A percentile compares a stretch with the other conserved stretches of the same genome.
Evolutionary conservation across 1,140 invertebrate genomes (phyloP).

Genomic region (Spodoptera frugiperda): DNA sequence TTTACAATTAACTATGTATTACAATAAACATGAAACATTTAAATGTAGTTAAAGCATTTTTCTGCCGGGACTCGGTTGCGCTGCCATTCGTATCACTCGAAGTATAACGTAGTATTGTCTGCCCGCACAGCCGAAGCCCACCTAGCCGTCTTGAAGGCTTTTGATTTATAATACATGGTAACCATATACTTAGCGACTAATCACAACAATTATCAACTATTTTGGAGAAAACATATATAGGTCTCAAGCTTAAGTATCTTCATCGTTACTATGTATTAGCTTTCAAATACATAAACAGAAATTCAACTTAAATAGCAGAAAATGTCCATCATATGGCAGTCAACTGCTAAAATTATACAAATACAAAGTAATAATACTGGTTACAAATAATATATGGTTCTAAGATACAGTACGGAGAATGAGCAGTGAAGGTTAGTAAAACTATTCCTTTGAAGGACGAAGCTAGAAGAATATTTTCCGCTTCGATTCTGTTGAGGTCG

Average conservation of each 20-base stretch:
- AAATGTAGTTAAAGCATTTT: constrained; percentile 84
- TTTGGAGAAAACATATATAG: constrained; percentile 26
- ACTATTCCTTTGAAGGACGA: constrained; percentile 29
- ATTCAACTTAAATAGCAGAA: background rate
- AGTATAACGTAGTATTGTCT: constrained; percentile 26
- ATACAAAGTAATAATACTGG: constrained; percentile 19
- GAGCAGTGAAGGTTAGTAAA: constrained; percentile 13
- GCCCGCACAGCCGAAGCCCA: constrained; percentile 63
- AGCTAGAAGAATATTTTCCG: constrained; percentile 42
- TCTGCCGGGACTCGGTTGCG: constrained; percentile 72
- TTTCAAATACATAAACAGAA: constrained; percentile 7
- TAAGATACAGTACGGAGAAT: constrained; percentile 21
- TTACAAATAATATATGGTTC: constrained; percentile 30
- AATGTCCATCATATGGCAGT: constrained; percentile 1
- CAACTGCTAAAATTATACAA: constrained; percentile 2
- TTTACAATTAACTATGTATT: constrained; percentile 74
- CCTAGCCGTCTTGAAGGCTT: constrained; percentile 82
- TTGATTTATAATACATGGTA: constrained; percentile 71
- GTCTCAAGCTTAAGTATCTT: constrained; percentile 6
- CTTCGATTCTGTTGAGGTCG: constrained; percentile 56
- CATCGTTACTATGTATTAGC: constrained; percentile 5
- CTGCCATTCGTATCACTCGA: constrained; percentile 43
- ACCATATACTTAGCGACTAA: constrained; percentile 73
- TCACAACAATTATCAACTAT: constrained; percentile 75
- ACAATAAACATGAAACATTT: constrained; percentile 81